Percentiles rank a stretch among this genome's conserved stretches.
phyloP scores from a whole-genome alignment of 2,113 vertebrate genomes.

The Heterotis niloticus region DNA sequence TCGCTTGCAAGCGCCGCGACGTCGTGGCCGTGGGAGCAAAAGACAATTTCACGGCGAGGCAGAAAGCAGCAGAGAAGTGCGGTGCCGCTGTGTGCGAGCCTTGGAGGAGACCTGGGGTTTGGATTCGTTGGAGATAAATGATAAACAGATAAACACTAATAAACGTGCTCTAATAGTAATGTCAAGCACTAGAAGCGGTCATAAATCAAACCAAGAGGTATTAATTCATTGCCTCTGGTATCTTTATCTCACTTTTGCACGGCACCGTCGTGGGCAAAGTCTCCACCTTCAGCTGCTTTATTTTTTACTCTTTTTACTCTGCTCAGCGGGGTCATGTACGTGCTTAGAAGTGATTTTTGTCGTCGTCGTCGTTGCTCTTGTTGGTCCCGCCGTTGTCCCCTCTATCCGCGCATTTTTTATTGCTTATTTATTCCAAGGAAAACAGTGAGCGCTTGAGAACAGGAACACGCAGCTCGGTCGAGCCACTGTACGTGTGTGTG shows the following conservation, averaged over 20 bases:
- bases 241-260: conserved; percentile 34
- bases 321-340: too few relatives aligned
- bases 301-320: neutral
- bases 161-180: conserved; percentile 37
- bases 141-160: conserved; percentile 32
- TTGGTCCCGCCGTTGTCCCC: too few relatives aligned
- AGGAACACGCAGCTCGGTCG: neutral
- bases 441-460: too few relatives aligned
- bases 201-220: conserved; percentile 39
- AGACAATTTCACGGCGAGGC: too few relatives aligned
- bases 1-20: too few relatives aligned
- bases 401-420: too few relatives aligned
- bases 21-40: too few relatives aligned
- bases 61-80: too few relatives aligned
- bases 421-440: too few relatives aligned
- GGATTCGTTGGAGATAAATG: conserved; percentile 37
- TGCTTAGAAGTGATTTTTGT: too few relatives aligned
- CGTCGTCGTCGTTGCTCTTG: too few relatives aligned
- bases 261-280: conserved; percentile 7
- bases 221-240: conserved; percentile 36
- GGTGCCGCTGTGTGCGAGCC: conserved; percentile 1
- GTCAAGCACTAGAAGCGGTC: conserved; percentile 37
- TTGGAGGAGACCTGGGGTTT: neutral
- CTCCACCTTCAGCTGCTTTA: neutral
- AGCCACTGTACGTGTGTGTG: too few relatives aligned